Conservation (phyloP, 1,140 invertebrate species). For the Calliphora vicina region DNA sequence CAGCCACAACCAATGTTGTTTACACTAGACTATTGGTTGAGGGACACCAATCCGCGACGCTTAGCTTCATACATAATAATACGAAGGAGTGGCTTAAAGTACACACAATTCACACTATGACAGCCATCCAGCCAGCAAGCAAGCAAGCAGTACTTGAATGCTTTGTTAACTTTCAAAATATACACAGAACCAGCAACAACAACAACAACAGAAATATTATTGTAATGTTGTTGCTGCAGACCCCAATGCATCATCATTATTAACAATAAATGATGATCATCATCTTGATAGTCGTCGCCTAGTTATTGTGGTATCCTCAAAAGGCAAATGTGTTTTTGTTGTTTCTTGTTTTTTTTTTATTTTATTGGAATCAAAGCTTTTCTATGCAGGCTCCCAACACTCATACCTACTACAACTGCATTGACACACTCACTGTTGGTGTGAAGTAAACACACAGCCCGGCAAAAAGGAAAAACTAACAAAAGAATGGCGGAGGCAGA, state of each 20-base stretch:
- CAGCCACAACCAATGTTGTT: slow-evolving; percentile 20
- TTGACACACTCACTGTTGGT: slow-evolving; percentile 28
- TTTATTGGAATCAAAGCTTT: not conserved
- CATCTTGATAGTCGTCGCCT: not conserved
- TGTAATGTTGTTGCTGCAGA: not conserved
- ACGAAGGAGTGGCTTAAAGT: slow-evolving; percentile 63
- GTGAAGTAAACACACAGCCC: slow-evolving; percentile 31
- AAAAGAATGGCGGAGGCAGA: not conserved
- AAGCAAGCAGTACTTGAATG: slow-evolving; percentile 20
- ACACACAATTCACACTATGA: slow-evolving; percentile 62
- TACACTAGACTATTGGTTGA: slow-evolving; percentile 42
- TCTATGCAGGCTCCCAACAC: not conserved
- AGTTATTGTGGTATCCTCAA: not conserved
- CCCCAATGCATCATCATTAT: not conserved
- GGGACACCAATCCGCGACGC: slow-evolving; percentile 45
- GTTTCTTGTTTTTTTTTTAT: not conserved
- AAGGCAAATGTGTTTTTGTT: not conserved
- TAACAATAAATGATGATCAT: not conserved
- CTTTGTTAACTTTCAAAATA: not conserved
- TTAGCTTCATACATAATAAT: slow-evolving; percentile 40
- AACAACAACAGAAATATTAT: too few relatives aligned
- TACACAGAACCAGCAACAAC: not conserved
- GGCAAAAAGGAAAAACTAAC: slow-evolving; percentile 7
- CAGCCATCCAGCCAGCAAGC: too few relatives aligned
- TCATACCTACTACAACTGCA: slow-evolving; percentile 7